Base-by-base conservation (phyloP, 2,888 invertebrate species). In the Hofmannophila pseudospretella region DNA sequence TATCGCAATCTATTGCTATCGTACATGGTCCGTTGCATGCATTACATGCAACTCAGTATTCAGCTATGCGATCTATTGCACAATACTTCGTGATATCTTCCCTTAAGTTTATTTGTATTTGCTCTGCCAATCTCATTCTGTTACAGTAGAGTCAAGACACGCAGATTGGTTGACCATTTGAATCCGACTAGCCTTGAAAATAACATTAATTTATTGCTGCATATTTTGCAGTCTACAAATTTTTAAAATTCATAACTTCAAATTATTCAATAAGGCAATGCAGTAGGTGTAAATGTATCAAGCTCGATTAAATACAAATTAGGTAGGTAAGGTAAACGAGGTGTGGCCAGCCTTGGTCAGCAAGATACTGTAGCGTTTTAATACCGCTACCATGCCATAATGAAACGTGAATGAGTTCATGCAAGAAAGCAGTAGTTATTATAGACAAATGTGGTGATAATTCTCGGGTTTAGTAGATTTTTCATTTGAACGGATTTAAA, bases 311-410 rank as follows among this genome's bases (percentile, higher is more conserved):
- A 57, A 59, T 41, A 56, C 52, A 44, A 51, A 56, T 58, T 58
- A 41, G 44, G 51, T 58, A 60, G 66, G 71, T 57, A 51, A 67
- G 47, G 55, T 44, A 43, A 51, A 42, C 42, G 50, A 59, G 64
- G 61, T 65, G 74, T 62, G 66, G 73, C 54, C 63, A 73, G 46
- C 77, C 75, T 77, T 75, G 75, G 43, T 32, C 30, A 29, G 38
- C 34, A 4, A 22, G 33, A n/a, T n/a, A n/a, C n/a, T n/a, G n/a
- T n/a, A n/a, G 38, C 16, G 16, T 5, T 16, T 3, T 16, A 4
- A 4, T 16, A 16, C 16, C 5, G 16, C 16, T 5, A 16, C 5
- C 16, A 16, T 16, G 5, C n/a, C 27, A 4, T 5, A 2, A 27
- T 7, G 5, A 5, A 27, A 27, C 12, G 11, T 27, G 10, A 12